Base-by-base conservation (phyloP, 2,797 vertebrate species). In the Periophthalmus magnuspinnatus region DNA sequence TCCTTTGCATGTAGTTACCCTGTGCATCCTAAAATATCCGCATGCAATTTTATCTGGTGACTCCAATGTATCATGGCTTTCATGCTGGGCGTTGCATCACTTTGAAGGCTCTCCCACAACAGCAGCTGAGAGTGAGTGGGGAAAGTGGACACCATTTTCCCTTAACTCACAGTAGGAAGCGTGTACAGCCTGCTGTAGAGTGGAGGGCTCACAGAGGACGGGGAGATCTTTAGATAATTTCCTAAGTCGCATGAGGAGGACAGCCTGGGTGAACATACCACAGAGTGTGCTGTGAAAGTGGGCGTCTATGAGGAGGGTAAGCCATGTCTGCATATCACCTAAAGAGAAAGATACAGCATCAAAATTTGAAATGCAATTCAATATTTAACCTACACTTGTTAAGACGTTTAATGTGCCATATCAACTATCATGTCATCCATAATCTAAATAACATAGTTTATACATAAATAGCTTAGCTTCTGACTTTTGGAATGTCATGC, bases 271-370 rank as follows among this genome's bases (percentile, higher is more conserved):
- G 11, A 96, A 80, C 77, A 97, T 90, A 48, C 92, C 70, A 0
- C 91, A 86, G 63, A 95, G 65, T 0, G 91, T 84, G 8, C 66
- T 22, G 63, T 94, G 92, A 75, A 96, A 92, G 59, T 60, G 80
- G n/a, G 93, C 86, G 70, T 94, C 91, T 60, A 81, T 79, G 69
- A 95, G 90, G 0, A 91, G 89, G 80, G 90, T 82, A 81, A 96
- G 83, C 85, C 89, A 91, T 76, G 73, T 83, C 73, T 86, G 56
- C 0, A 65, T 74, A 70, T 90, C 79, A 48, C 75, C 93, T 94
- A 36, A 6, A 80, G 77, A 80, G 60, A 76, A 41, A 41, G 0
- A 45, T 14, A 6, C 41, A 45, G 13, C 3, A 45, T n/a, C 6
- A 50, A 6, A 50, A 16, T 3, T 19, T 6, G 6, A 50, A 28